Conservation (phyloP, 53 echinoderm and acorn worm genomes). For the Hippasteria phrygiana region DNA sequence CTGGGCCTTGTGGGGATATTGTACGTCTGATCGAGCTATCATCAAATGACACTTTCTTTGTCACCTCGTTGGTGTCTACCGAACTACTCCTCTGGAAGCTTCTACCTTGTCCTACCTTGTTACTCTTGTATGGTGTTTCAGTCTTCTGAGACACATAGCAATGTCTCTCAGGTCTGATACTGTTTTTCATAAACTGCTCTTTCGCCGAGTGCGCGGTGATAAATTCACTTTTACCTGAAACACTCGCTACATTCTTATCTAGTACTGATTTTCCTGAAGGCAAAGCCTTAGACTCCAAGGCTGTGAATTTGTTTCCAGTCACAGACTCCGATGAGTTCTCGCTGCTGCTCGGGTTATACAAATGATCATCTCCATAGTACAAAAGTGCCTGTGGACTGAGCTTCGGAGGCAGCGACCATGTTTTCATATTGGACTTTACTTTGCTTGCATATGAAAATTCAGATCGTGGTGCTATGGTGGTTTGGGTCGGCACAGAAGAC, state of each 20-base stretch:
- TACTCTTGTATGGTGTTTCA: not conserved
- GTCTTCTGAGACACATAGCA: not conserved
- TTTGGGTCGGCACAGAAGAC: not conserved
- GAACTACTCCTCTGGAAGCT: conserved; percentile 61
- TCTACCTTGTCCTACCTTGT: conserved; percentile 17
- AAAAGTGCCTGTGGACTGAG: conserved; percentile 35
- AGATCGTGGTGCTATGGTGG: conserved; percentile 39
- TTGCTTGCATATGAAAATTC: conserved; percentile 69
- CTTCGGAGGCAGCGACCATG: conserved; percentile 37
- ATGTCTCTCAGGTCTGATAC: conserved; percentile 32
- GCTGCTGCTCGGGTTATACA: conserved; percentile 46
- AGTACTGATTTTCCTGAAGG: conserved; percentile 55
- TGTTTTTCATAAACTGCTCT: conserved; percentile 33
- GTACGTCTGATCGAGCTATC: conserved; percentile 56
- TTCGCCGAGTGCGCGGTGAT: conserved; percentile 38
- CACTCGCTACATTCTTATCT: conserved; percentile 21
- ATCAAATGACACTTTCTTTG: conserved; percentile 43
- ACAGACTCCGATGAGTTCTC: conserved; percentile 39
- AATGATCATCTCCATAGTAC: conserved; percentile 51
- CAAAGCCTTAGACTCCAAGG: conserved; percentile 8
- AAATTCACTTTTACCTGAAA: conserved; percentile 2
- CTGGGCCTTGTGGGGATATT: conserved; percentile 38
- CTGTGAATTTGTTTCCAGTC: conserved; percentile 21
- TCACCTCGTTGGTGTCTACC: conserved; percentile 52
- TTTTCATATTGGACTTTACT: conserved; percentile 56